A percentile compares a stretch with the other conserved stretches of the same genome.
These are phyloP conservation scores for Burhinus bistriatus DNA, from an alignment of 2,113 vertebrate species.

Conservation along the genomic window DNA sequence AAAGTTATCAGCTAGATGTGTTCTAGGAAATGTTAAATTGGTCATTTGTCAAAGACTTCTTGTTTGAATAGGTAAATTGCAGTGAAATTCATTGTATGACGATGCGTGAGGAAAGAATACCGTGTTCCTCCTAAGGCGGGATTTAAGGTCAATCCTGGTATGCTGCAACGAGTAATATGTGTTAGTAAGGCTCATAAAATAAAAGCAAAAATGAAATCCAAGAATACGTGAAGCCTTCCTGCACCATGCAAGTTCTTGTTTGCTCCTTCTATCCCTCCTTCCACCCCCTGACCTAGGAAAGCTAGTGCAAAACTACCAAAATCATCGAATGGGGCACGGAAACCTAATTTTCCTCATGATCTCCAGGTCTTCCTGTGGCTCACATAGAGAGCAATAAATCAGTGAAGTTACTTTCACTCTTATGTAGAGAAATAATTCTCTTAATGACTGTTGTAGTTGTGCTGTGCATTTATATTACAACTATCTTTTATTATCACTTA, in stretches of 20 bases:
- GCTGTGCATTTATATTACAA: constrained; percentile 64
- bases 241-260: rapidly evolving
- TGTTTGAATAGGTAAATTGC: not conserved
- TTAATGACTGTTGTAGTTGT: constrained; percentile 62
- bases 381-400: constrained; percentile 24
- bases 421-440: not conserved
- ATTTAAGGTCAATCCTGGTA: not conserved
- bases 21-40: not conserved
- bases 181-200: not conserved
- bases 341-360: not conserved
- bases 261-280: not conserved
- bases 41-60: not conserved
- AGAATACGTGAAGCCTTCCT: not conserved
- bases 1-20: not conserved
- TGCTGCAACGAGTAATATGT: not conserved
- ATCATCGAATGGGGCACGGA: not conserved
- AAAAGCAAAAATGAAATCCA: not conserved
- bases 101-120: not conserved
- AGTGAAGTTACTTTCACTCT: constrained; percentile 32
- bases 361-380: not conserved
- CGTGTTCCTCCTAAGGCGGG: not conserved
- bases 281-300: not conserved
- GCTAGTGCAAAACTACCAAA: not conserved
- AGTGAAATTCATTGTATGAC: not conserved
- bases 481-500: constrained; percentile 69